A percentile compares a stretch with the other conserved stretches of the same genome.
These are phyloP conservation scores for Crematogaster levior DNA, from an alignment of 2,888 invertebrate species.

Conservation along the genomic window DNA sequence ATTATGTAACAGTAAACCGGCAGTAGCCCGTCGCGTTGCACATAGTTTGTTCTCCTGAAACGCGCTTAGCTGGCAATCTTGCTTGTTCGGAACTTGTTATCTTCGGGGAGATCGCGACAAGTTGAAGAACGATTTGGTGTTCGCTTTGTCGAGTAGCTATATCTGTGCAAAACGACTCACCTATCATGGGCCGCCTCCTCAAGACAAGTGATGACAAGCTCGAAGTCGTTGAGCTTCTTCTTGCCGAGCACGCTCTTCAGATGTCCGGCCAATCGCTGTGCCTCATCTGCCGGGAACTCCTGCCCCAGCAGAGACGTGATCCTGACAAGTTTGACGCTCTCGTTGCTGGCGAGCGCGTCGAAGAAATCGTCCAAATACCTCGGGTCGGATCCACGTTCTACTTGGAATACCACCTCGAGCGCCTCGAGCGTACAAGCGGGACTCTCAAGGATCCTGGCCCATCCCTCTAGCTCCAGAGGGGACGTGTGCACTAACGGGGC, in stretches of 20 bases:
- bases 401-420: slow-evolving; percentile 86
- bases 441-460: slow-evolving; percentile 86
- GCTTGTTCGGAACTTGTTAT: background rate
- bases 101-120: background rate
- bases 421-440: slow-evolving; percentile 86
- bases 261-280: slow-evolving; percentile 86
- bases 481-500: slow-evolving; percentile 85
- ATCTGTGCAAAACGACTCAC: slow-evolving; percentile 71
- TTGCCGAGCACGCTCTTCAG: slow-evolving; percentile 86
- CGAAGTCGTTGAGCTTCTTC: slow-evolving; percentile 86
- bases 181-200: slow-evolving; percentile 86
- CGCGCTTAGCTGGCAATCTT: slow-evolving; percentile 10
- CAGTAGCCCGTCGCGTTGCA: background rate
- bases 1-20: background rate
- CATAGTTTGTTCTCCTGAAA: slow-evolving; percentile 26
- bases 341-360: slow-evolving; percentile 86
- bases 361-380: slow-evolving; percentile 86
- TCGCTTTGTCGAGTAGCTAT: background rate
- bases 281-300: slow-evolving; percentile 86
- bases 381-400: slow-evolving; percentile 85
- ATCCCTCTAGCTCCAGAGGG: slow-evolving; percentile 86
- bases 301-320: slow-evolving; percentile 87
- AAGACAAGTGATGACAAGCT: slow-evolving; percentile 87
- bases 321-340: slow-evolving; percentile 86
- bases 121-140: background rate